Evolutionary conservation across 1,140 invertebrate species (phyloP), one percentile per base, ranked within the genome.

Genomic region (Aphaenogaster rudis): DNA sequence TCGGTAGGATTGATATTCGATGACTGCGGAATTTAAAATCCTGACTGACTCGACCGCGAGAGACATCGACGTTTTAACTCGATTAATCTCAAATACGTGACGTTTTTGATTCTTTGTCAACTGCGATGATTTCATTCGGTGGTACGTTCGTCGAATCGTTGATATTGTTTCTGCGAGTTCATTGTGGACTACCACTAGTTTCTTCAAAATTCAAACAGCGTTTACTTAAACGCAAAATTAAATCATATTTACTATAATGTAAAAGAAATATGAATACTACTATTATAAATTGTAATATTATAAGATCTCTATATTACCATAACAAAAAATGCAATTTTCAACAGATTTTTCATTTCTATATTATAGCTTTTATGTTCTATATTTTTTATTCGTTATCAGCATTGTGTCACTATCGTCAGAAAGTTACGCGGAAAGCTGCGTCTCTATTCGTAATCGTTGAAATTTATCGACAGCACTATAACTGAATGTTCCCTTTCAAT

Each of bases 21-120:
- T n/a, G 63, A 80, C 45, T 67, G 45, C 13, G 61, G 13, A 84
- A 63, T 63, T 76, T 74, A 45, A 74, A 84, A 50, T 36, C 13
- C 42, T 7, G 36, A 33, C 39, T n/a, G 50, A 28, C 36, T 42
- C 13, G 21, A 17, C 15, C 11, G n/a, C 7, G 42, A 50, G 42
- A 50, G 28, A 76, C 54, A n/a, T 48, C 28, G 54, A 74, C 11
- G 28, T 36, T 61, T 48, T 82, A 72, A 82, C 28, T 48, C 69
- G n/a, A 76, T 84, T 84, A 9, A 8, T 61, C 54, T 48, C 21
- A 21, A 76, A 74, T 39, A 50, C 28, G 9, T 54, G 36, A 71
- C 36, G 9, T 48, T 71, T 71, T 71, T 52, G 5, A 71, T 5
- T 42, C 28, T 81, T 54, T 28, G 64, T 54, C 48, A 71, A 81